A percentile compares a stretch with the other conserved stretches of the same genome.
phyloP scores from a whole-genome alignment of 2,113 vertebrate genomes.

The Chlamydotis undulata region DNA sequence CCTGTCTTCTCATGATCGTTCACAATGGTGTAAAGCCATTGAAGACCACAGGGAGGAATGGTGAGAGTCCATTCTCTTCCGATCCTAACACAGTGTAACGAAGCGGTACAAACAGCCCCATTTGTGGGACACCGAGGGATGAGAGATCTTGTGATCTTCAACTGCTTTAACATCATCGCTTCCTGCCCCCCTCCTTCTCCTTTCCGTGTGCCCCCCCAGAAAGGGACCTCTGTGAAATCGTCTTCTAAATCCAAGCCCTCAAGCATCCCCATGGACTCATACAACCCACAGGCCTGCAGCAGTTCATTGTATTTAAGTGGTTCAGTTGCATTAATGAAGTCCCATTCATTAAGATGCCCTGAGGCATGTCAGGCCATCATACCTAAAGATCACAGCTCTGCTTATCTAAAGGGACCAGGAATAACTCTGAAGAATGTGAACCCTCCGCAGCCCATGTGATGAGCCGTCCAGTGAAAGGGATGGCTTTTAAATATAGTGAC shows the following conservation, averaged over 20 bases:
- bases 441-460: background rate
- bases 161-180: background rate
- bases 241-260: background rate
- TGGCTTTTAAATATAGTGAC: background rate
- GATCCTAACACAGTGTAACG: accelerated
- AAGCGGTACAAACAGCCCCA: background rate
- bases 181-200: background rate
- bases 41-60: background rate
- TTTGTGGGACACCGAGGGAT: background rate
- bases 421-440: conserved; percentile 19
- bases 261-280: background rate
- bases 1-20: background rate
- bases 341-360: conserved; percentile 8
- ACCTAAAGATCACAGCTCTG: background rate
- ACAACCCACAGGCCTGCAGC: background rate
- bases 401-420: background rate
- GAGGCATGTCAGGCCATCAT: background rate
- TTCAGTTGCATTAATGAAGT: background rate
- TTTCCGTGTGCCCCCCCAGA: background rate
- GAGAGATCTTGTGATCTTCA: conserved; percentile 6
- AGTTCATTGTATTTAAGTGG: background rate
- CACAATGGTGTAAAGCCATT: accelerated
- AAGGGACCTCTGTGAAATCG: background rate
- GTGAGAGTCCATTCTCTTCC: background rate
- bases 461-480: background rate